phyloP scores from a whole-genome alignment of 2,888 invertebrate species.

The Holacanthella duospinosa region DNA sequence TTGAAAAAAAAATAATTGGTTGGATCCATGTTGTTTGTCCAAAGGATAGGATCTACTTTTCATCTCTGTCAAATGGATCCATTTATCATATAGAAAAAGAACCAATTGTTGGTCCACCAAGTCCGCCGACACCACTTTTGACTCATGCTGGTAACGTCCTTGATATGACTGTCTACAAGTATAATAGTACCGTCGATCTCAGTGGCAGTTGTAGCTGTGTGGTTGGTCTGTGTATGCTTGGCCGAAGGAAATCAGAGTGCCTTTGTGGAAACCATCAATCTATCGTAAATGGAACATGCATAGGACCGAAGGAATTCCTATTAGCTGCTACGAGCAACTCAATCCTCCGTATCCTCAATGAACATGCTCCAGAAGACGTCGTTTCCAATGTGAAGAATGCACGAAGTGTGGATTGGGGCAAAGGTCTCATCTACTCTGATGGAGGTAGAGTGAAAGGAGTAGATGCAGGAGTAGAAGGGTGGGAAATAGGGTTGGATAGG shows the following conservation, averaged over 20 bases:
- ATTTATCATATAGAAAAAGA: neutral
- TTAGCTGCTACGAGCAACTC: neutral
- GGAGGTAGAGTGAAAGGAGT: constrained; percentile 53
- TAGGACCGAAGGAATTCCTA: neutral
- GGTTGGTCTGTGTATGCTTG: neutral
- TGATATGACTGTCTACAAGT: neutral
- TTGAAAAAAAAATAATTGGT: too few species aligned
- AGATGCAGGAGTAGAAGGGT: neutral
- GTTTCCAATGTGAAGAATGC: neutral
- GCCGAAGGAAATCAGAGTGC: neutral
- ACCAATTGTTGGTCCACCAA: neutral
- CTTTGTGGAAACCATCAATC: neutral
- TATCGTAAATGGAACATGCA: neutral
- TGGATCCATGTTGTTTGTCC: neutral
- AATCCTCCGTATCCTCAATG: neutral
- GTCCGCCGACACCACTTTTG: neutral
- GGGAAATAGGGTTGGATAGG: neutral
- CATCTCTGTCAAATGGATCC: neutral
- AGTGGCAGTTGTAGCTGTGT: neutral
- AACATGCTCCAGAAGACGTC: neutral
- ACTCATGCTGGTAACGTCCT: neutral
- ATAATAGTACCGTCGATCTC: neutral
- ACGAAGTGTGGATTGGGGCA: neutral
- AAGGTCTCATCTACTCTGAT: neutral
- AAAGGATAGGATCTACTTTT: neutral